Evolutionary conservation across 2,888 invertebrate genomes (phyloP).

Genomic region (Acanthacorydalis orientalis): DNA sequence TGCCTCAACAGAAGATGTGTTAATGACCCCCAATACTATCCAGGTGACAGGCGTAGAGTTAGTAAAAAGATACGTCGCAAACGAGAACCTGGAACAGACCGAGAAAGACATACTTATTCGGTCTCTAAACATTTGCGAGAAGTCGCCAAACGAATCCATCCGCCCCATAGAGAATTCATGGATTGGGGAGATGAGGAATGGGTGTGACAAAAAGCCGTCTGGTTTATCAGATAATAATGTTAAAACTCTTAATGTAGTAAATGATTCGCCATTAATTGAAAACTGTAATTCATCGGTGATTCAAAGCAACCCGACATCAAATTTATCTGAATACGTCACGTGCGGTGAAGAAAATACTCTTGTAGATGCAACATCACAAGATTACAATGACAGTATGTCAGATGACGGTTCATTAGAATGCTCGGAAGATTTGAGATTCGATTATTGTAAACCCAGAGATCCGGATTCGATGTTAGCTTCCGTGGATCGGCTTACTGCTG

Average conservation of each 20-base stretch:
- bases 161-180: slow-evolving; percentile 21
- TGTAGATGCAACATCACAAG: slow-evolving; percentile 14
- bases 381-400: slow-evolving; percentile 5
- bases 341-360: slow-evolving; percentile 12
- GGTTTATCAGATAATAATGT: neutral
- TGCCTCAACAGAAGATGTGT: slow-evolving; percentile 24
- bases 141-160: slow-evolving; percentile 24
- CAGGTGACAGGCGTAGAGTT: slow-evolving; percentile 23
- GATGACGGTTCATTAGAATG: slow-evolving; percentile 9
- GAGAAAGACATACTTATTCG: slow-evolving; percentile 9
- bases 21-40: slow-evolving; percentile 15
- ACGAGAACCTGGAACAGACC: slow-evolving; percentile 12
- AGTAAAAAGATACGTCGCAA: slow-evolving; percentile 10
- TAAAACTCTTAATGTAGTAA: no score
- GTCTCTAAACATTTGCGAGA: slow-evolving; percentile 10
- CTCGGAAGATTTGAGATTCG: slow-evolving; percentile 7
- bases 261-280: no score
- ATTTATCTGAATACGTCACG: slow-evolving; percentile 22
- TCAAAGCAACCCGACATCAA: neutral
- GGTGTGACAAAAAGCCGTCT: slow-evolving; percentile 22
- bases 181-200: slow-evolving; percentile 26
- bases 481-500: slow-evolving; percentile 43
- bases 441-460: slow-evolving; percentile 34
- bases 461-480: slow-evolving; percentile 52
- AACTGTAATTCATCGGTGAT: no score